Conservation (phyloP, 2,888 invertebrate species). For the Chrysolina oricalcia region DNA sequence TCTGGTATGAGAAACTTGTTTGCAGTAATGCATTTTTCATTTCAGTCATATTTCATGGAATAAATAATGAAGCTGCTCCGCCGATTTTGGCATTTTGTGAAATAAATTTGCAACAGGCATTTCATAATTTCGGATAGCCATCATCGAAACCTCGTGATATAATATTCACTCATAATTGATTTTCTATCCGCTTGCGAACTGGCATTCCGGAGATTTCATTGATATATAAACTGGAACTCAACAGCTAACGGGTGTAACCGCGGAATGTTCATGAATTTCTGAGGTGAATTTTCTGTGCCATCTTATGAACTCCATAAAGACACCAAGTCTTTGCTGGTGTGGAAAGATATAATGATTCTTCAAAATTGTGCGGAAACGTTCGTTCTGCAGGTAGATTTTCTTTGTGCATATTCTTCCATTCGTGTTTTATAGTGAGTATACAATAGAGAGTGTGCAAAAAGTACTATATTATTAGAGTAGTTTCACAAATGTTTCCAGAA, state of each 20-base stretch:
- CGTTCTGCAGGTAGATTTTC: background rate
- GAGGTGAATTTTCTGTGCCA: background rate
- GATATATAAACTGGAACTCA: slow-evolving; percentile 1
- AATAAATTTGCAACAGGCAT: too few relatives aligned
- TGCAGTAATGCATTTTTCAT: too few relatives aligned
- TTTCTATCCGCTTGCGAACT: background rate
- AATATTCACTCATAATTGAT: too few relatives aligned
- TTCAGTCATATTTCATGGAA: too few relatives aligned
- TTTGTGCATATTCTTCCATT: background rate
- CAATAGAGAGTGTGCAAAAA: background rate
- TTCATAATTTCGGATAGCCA: too few relatives aligned
- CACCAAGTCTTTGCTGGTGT: background rate
- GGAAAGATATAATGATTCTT: slow-evolving; percentile 1
- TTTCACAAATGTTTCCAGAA: background rate
- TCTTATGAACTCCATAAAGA: background rate
- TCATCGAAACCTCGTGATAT: too few relatives aligned
- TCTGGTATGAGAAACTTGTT: too few relatives aligned
- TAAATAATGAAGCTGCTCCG: too few relatives aligned
- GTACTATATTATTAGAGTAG: background rate
- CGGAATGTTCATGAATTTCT: slow-evolving; percentile 7
- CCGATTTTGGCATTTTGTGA: too few relatives aligned
- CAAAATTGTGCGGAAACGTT: background rate
- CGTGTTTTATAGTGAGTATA: background rate
- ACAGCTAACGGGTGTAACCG: background rate
- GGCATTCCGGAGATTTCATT: background rate